These are phyloP conservation scores for Eospalax fontanierii DNA, from an alignment of 2,797 vertebrate genomes.

Conservation along the genomic window DNA sequence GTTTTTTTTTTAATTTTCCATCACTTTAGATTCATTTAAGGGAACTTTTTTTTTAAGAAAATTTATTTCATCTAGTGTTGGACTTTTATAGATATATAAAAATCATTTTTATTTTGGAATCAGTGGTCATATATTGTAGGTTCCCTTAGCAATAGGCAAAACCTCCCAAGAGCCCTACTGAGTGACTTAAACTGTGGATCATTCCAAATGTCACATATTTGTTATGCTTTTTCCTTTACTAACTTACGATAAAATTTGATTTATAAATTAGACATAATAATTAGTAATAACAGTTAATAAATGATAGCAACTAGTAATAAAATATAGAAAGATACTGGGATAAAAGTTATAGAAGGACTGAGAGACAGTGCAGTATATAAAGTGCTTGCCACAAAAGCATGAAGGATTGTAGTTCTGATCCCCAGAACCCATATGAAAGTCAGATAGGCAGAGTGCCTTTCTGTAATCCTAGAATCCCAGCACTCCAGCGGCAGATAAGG, in stretches of 20 bases:
- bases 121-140: background rate
- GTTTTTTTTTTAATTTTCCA: background rate
- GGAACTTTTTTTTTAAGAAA: constrained; percentile 10
- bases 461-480: background rate
- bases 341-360: background rate
- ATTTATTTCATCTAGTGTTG: background rate
- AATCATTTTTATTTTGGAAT: background rate
- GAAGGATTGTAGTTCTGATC: background rate
- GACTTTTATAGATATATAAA: background rate
- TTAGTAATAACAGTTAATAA: background rate
- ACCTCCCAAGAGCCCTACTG: background rate
- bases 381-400: background rate
- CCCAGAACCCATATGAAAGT: background rate
- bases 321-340: background rate
- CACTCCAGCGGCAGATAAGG: too few relatives aligned
- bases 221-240: background rate
- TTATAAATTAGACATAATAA: background rate
- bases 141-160: background rate
- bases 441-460: background rate
- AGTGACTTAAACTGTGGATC: background rate
- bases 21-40: background rate
- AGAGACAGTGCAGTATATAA: background rate
- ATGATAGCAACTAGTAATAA: background rate
- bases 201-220: background rate
- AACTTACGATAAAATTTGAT: background rate